Evolutionary conservation across 1,140 invertebrate genomes (phyloP), one percentile per base, ranked within the genome.

Genomic region (Drosophila arizonae): DNA sequence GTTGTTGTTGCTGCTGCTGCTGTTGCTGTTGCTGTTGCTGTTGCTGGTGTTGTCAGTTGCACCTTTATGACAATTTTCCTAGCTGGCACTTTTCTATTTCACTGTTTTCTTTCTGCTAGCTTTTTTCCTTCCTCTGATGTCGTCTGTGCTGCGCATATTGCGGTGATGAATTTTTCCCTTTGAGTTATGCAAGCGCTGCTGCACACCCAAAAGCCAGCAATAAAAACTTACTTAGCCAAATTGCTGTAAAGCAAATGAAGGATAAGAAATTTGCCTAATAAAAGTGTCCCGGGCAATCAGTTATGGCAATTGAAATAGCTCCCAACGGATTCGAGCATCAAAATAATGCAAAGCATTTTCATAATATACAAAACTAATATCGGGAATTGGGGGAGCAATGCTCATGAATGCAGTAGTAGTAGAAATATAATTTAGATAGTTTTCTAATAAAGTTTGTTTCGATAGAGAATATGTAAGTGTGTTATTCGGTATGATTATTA

Each of bases 31-130:
- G 54, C 48, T 60, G 52, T 41, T 71, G 46, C 13, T 56, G 54
- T 41, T 70, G 15, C 68, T 81, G 69, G 64, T 66, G 69, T 71
- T 89, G 85, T 81, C 76, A 86, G 84, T 90, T 90, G 84, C 90
- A 90, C 90, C 90, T 91, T 91, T 90, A 90, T 91, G 90, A 91
- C 90, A 91, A 85, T 90, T 90, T 90, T 86, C 84, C 82, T 87
- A 50, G 72, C 79, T 76, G 72, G 61, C 72, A 78, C 75, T 82
- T 76, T 85, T 67, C 63, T 48, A 72, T 71, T 58, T 45, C 72
- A 17, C 8, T 26, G 46, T 72, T 73, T 66, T 46, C 10, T 60
- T 45, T 48, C 17, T 15, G 41, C 30, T 56, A 39, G 36, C n/a
- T 60, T 45, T 60, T 26, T 67, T 69, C 21, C 21, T 24, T 24